Evolutionary conservation across 2,797 vertebrate genomes (phyloP), one percentile per base, ranked within the genome.

Genomic region (Ctenosaura bakeri): DNA sequence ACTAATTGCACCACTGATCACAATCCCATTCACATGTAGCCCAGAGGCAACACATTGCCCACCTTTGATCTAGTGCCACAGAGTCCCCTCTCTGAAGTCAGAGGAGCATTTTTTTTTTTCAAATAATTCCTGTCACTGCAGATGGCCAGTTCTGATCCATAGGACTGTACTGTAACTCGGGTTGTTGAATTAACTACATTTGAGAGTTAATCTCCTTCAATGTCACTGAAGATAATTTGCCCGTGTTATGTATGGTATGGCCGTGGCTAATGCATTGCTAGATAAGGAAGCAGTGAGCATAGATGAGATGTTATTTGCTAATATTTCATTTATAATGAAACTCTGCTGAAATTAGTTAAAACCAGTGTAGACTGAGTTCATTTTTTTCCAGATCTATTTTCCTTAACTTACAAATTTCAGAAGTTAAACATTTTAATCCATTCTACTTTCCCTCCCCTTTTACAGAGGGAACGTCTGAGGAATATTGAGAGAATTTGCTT

Each of bases 401-500:
- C 46, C 90, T 91, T 87, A 13, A 93, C 87, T 95, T 73, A 7
- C 73, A 86, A 66, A 1, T 77, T 18, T 83, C 85, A 54, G 64
- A 89, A 0, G 42, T 89, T 66, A 73, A 93, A 69, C 93, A 66
- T 24, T 88, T 52, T 86, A 94, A 85, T 62, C 90, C 46, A 87
- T 46, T 29, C 7, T 0, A 3, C 66, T 88, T 35, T 54, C 6
- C 56, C 94, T 50, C 42, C 62, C 26, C 54, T 85, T 94, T 83
- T 73, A 80, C 93, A 99, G 99, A 98, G 99, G 91, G 99, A 99
- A 94, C 97, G 99, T 38, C 98, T 99, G 95, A 97, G 99, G 92
- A 99, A 99, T 95, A 99, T 99, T 14, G 99, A 99, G 93, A 98
- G 99, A 93, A 99, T 99, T 96, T 99, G 99, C 96, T 99, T 98